Base-by-base conservation (phyloP, 2,888 invertebrate species). In the Drosophila niveifrons region DNA sequence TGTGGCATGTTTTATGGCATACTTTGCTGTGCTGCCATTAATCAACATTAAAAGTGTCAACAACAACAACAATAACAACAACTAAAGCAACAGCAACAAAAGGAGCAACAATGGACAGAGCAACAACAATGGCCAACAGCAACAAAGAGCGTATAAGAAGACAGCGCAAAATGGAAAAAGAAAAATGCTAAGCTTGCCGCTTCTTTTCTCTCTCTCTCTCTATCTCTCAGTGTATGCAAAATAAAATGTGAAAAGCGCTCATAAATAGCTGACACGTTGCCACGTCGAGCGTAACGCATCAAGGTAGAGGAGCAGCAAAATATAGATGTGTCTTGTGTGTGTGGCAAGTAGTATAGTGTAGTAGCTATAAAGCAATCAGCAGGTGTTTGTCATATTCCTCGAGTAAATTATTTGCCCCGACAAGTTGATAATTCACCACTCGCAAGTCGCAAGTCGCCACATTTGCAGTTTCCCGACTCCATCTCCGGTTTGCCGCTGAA, bases 11-110 rank as follows among this genome's bases (percentile, higher is more conserved):
- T 82, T 82, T 80, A 82, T 82, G 70, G 75, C 86, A 78, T 66
- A 53, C 79, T 80, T 73, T 80, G 48, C 68, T 47, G 50, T 29
- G 68, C 67, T 63, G 59, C 83, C 86, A 82, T 82, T 82, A 82
- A 82, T 82, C 82, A 82, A 86, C 82, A 86, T 82, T 82, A 86
- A 82, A 82, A 70, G 83, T 86, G 82, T 86, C 82, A 82, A 78
- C 81, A 82, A 66, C 62, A 82, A 79, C 63, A 66, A 43, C 41
- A 66, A 48, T 50, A 62, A 51, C 8, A 56, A 36, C n/a, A n/a
- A n/a, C n/a, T n/a, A n/a, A n/a, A 17, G 17, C 13, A 43, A 31
- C 36, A 46, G 13, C 50, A 59, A 3, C 28, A 29, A 31, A 2
- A 13, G 15, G 28, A 47, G n/a, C 52, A 52, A 51, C 51, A 51